These are phyloP conservation scores for Flabesymbios commensalis DNA, from an alignment of 2,888 invertebrate genomes.

Conservation along the genomic window DNA sequence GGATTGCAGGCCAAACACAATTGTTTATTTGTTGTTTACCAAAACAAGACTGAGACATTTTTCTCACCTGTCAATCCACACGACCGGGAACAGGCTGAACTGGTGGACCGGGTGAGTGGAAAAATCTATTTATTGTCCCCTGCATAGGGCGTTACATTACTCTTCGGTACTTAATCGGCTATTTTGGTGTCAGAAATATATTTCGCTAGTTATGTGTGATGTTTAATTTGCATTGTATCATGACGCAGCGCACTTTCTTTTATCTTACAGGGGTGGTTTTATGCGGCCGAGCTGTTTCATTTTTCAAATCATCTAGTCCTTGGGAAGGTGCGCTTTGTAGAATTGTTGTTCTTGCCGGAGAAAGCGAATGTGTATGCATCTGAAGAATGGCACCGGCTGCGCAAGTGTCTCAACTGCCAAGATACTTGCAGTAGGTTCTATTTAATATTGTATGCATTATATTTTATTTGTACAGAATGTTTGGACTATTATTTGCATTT, in stretches of 20 bases:
- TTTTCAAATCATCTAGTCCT: slow-evolving; percentile 45
- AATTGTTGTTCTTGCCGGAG: slow-evolving; percentile 28
- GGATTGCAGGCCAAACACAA: slow-evolving; percentile 54
- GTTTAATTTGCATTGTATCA: no score
- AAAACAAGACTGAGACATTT: slow-evolving; percentile 40
- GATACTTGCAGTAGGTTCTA: no score
- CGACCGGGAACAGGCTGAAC: slow-evolving; percentile 40
- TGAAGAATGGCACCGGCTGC: slow-evolving; percentile 3
- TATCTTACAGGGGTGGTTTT: slow-evolving; percentile 47
- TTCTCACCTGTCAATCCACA: slow-evolving; percentile 47
- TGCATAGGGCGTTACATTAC: no score
- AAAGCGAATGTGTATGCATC: not conserved
- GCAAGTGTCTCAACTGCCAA: no score
- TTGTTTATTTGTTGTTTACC: slow-evolving; percentile 45
- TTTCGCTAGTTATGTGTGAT: no score
- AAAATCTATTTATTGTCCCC: no score
- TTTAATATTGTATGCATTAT: no score
- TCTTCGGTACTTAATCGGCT: no score
- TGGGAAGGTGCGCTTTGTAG: slow-evolving; percentile 45
- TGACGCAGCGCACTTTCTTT: no score
- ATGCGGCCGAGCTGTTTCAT: slow-evolving; percentile 47
- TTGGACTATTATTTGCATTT: no score
- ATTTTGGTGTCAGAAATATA: no score
- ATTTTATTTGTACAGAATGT: no score
- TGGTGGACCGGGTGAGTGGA: slow-evolving; percentile 47